Evolutionary conservation across 2,797 vertebrate species (phyloP).

Genomic region (Emydoidea blandingii): DNA sequence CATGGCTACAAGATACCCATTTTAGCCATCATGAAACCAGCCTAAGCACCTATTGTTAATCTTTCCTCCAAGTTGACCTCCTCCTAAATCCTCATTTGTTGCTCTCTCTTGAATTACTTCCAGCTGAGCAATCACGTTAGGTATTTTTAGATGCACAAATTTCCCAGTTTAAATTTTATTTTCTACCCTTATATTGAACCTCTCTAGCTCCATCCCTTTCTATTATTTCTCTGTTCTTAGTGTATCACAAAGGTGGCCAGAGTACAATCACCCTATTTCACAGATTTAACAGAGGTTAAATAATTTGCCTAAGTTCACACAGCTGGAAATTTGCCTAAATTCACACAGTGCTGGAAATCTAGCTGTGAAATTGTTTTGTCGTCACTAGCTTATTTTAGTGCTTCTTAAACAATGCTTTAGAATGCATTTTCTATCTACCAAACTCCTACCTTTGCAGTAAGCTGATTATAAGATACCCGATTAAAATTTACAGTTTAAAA

Average conservation of each 20-base stretch:
- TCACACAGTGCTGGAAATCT: neutral
- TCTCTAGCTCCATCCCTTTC: neutral
- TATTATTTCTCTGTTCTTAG: neutral
- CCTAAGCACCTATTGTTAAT: accelerated
- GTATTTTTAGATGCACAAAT: neutral
- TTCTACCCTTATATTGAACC: neutral
- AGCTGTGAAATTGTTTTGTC: neutral
- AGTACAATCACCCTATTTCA: neutral
- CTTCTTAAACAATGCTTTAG: neutral
- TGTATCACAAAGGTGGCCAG: neutral
- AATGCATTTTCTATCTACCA: neutral
- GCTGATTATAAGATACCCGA: neutral
- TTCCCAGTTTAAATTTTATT: neutral
- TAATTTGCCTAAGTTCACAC: neutral
- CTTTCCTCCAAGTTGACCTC: neutral
- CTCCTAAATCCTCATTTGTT: conserved; percentile 14
- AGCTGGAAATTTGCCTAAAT: neutral
- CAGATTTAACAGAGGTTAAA: neutral
- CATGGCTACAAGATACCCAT: neutral
- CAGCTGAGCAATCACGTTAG: neutral
- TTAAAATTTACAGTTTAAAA: neutral
- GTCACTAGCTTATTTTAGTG: neutral
- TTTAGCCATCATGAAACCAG: neutral
- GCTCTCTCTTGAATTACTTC: conserved; percentile 14
- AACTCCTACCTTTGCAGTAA: neutral